Evolutionary conservation across 1,140 invertebrate genomes (phyloP).

Genomic region (Himalopsyche phryganea): DNA sequence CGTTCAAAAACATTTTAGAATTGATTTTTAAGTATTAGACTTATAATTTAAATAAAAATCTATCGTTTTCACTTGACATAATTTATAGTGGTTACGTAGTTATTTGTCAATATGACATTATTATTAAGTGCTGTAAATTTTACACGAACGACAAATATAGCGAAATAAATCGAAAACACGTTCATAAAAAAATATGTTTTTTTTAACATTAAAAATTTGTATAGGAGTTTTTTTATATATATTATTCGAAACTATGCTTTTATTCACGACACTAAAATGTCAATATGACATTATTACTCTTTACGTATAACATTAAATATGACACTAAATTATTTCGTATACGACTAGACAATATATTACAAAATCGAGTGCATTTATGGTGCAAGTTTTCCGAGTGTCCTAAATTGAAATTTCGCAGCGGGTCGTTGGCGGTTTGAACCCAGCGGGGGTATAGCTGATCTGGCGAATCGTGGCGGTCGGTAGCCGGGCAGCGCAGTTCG

Average conservation of each 20-base stretch:
- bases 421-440: not conserved
- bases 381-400: not conserved
- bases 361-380: too few relatives aligned
- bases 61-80: not conserved
- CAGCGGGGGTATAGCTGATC: not conserved
- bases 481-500: conserved; percentile 14
- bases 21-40: not conserved
- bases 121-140: too few relatives aligned
- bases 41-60: not conserved
- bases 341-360: too few relatives aligned
- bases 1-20: not conserved
- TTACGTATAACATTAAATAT: too few relatives aligned
- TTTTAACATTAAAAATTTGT: not conserved
- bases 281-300: too few relatives aligned
- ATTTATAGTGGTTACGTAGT: not conserved
- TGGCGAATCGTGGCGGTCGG: not conserved
- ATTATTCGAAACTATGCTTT: not conserved
- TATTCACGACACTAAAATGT: not conserved
- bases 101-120: not conserved
- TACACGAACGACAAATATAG: too few relatives aligned
- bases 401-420: conserved; percentile 1
- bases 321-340: too few relatives aligned
- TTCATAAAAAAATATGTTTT: conserved; percentile 2
- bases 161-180: not conserved
- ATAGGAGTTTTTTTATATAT: not conserved